A percentile compares a stretch with the other conserved stretches of the same genome.
These are phyloP conservation scores for Coelopa frigida DNA, from an alignment of 1,140 invertebrate species.

Conservation along the genomic window DNA sequence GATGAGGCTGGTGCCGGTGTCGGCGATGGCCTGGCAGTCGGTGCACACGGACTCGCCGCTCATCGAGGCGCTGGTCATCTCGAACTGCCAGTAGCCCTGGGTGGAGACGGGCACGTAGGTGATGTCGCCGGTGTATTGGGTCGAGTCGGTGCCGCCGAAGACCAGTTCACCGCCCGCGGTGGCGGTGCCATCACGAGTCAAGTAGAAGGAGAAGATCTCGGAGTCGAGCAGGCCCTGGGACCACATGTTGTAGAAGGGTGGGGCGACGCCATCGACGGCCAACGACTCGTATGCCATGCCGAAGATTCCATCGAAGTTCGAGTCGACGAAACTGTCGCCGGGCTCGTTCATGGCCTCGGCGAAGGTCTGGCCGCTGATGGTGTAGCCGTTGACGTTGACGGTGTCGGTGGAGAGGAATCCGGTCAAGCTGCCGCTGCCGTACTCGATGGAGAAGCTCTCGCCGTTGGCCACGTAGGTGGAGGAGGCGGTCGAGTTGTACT, in stretches of 20 bases:
- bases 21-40: constrained; percentile 61
- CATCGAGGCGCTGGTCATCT: constrained; percentile 23
- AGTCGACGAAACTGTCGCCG: constrained; percentile 77
- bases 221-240: constrained; percentile 66
- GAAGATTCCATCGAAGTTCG: constrained; percentile 94
- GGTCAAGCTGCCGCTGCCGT: constrained; percentile 91
- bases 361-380: constrained; percentile 79
- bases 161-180: constrained; percentile 30
- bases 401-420: constrained; percentile 88
- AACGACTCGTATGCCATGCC: constrained; percentile 85
- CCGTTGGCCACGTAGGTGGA: constrained; percentile 80
- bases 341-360: constrained; percentile 93
- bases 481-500: constrained; percentile 82
- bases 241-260: constrained; percentile 93
- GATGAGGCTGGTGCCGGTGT: constrained; percentile 69
- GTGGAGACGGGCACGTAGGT: constrained; percentile 35
- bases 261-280: constrained; percentile 78
- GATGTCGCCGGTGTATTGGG: constrained; percentile 21
- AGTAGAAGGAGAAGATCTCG: constrained; percentile 91
- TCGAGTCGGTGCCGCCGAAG: constrained; percentile 34
- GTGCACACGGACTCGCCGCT: constrained; percentile 40
- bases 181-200: constrained; percentile 55
- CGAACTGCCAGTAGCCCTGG: constrained; percentile 42
- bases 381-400: constrained; percentile 61
- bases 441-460: constrained; percentile 83